Percentiles rank a stretch among this genome's conserved stretches.
Evolutionary conservation across 2,113 vertebrate species (phyloP).

Genomic region (Lagopus muta): DNA sequence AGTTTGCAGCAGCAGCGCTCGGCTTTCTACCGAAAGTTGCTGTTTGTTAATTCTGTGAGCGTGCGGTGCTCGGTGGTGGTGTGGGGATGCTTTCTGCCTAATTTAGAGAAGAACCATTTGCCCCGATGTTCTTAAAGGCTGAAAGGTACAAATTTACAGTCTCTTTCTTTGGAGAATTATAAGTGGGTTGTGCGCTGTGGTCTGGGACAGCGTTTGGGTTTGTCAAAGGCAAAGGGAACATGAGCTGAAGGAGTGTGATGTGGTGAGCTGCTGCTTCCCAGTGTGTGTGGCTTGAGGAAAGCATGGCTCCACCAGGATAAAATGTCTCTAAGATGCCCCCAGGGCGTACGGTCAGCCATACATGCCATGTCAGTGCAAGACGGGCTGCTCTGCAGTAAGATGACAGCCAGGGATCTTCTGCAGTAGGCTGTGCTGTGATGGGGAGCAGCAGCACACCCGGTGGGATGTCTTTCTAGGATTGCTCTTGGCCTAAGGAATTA

Average conservation of each 20-base stretch:
- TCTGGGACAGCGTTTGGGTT: background rate
- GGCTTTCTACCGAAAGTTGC: constrained; percentile 10
- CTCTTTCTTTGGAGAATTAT: background rate
- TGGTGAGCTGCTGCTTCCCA: background rate
- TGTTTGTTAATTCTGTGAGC: constrained; percentile 45
- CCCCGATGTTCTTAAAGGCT: background rate
- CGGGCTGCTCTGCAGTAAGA: background rate
- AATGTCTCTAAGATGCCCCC: background rate
- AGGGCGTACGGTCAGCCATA: background rate
- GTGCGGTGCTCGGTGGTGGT: background rate
- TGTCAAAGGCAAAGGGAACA: background rate
- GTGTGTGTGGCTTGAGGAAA: background rate
- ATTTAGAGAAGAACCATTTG: constrained; percentile 22
- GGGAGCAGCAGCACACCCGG: background rate
- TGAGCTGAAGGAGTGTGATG: background rate
- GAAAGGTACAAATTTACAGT: background rate
- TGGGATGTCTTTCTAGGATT: background rate
- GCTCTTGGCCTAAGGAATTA: fast-evolving
- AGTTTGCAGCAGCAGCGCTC: background rate
- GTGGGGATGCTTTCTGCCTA: background rate
- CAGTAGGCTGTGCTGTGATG: background rate
- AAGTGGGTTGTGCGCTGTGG: background rate
- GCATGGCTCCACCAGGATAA: background rate
- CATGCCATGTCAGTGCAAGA: fast-evolving
- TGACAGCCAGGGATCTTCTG: background rate